Evolutionary conservation across 2,113 vertebrate species (phyloP).

Genomic region (Bujurquina vittata): DNA sequence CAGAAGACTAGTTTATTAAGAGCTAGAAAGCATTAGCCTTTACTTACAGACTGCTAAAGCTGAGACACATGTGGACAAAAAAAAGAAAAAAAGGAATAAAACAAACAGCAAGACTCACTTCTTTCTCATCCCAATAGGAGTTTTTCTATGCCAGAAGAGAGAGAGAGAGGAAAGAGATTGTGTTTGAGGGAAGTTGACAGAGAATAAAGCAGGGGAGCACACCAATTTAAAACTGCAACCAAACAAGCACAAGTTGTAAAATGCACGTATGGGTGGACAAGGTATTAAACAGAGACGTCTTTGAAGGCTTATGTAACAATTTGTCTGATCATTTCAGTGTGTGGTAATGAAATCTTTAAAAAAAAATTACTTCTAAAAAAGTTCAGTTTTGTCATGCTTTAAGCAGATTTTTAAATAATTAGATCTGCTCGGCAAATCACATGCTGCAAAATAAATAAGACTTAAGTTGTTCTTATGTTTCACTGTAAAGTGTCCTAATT

Average conservation of each 20-base stretch:
- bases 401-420: background rate
- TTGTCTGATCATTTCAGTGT: background rate
- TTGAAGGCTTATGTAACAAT: background rate
- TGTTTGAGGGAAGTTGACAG: conserved; percentile 60
- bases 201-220: conserved; percentile 45
- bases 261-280: conserved; percentile 22
- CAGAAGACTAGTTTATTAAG: conserved; percentile 16
- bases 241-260: conserved; percentile 4
- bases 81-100: conserved; percentile 52
- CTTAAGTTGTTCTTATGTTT: background rate
- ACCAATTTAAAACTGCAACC: conserved; percentile 36
- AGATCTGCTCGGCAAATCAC: background rate
- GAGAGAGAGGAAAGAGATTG: conserved; percentile 66
- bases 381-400: background rate
- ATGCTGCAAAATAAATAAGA: background rate
- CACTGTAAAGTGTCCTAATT: background rate
- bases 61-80: conserved; percentile 26
- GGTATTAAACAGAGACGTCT: background rate
- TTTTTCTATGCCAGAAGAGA: conserved; percentile 80
- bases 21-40: conserved; percentile 27
- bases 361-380: background rate
- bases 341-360: background rate
- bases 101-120: conserved; percentile 80
- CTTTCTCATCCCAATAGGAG: conserved; percentile 85
- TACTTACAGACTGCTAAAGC: conserved; percentile 27